Evolutionary conservation across 2,113 vertebrate species (phyloP), one percentile per base, ranked within the genome.

Genomic region (Miniopterus natalensis): DNA sequence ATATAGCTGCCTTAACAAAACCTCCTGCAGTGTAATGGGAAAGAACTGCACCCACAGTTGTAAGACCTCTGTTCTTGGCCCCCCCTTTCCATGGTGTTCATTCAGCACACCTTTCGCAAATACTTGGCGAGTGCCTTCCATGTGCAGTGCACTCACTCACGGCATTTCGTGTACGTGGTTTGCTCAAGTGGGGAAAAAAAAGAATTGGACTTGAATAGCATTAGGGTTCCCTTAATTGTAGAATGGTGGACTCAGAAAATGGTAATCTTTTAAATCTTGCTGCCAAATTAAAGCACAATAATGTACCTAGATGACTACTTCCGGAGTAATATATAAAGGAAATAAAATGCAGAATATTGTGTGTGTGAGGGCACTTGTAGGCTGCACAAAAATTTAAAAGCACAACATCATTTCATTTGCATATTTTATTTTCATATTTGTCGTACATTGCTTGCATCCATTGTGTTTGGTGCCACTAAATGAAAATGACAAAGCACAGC

Each of bases 221-320:
- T 71, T 90, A n/a, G 75, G 25, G 5, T 55, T 70, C 10, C 6
- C 0, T 74, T 5, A 10, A 57, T 45, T 92, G 9, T 80, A 87
- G 63, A 88, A 85, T 27, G 31, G 15, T 59, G 5, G 84, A 80
- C 29, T 79, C 4, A n/a, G 3, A 75, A 94, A 84, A 57, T 15
- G 3, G 6, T 59, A 53, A 47, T 53, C 17, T 92, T 80, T 84
- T 31, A 88, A 74, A 70, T 59, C 40, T 88, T 81, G 51, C 75
- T 88, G 23, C 57, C 17, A 81, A 71, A 49, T 57, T 93, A 84
- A 92, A 51, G n/a, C 23, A 66, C 36, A 93, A 11, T 78, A 79
- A 65, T 73, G 5, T 73, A 29, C 55, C 55, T 85, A 71, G 55
- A 40, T 49, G 42, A 65, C 63, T 31, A 63, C 78, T 92, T 93